A percentile compares a stretch with the other conserved stretches of the same genome.
phyloP scores from a whole-genome alignment of 2,888 invertebrate genomes.

The Eledone cirrhosa region DNA sequence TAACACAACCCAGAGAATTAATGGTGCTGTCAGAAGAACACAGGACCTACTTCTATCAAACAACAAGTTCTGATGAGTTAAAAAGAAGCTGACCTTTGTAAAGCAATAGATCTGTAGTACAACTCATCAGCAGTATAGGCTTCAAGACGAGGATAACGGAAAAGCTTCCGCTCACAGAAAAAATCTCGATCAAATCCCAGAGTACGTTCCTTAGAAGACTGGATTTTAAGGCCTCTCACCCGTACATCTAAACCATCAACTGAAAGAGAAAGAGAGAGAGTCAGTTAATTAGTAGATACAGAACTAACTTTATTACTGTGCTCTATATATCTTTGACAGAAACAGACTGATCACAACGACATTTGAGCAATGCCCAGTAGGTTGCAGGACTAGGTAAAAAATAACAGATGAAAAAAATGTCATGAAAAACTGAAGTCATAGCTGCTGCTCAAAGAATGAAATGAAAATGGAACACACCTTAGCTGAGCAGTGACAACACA shows the following conservation, averaged over 20 bases:
- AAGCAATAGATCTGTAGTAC: slow-evolving; percentile 57
- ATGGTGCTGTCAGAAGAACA: no score
- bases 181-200: slow-evolving; percentile 61
- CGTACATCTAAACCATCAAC: slow-evolving; percentile 65
- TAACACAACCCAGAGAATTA: no score
- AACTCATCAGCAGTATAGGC: slow-evolving; percentile 52
- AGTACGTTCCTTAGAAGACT: slow-evolving; percentile 59
- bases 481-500: no score
- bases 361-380: not conserved
- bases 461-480: no score
- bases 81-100: slow-evolving; percentile 54
- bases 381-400: no score
- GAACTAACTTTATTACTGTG: not conserved
- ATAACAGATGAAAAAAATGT: no score
- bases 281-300: slow-evolving; percentile 13
- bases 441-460: no score
- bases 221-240: slow-evolving; percentile 61
- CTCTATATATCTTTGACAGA: no score
- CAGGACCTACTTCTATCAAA: no score
- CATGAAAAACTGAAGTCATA: no score
- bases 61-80: not conserved
- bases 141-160: slow-evolving; percentile 61
- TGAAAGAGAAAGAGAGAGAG: not conserved
- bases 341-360: not conserved
- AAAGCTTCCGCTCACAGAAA: slow-evolving; percentile 57